Base-by-base conservation (phyloP, 2,888 invertebrate genomes). In the Horisme vitalbata region DNA sequence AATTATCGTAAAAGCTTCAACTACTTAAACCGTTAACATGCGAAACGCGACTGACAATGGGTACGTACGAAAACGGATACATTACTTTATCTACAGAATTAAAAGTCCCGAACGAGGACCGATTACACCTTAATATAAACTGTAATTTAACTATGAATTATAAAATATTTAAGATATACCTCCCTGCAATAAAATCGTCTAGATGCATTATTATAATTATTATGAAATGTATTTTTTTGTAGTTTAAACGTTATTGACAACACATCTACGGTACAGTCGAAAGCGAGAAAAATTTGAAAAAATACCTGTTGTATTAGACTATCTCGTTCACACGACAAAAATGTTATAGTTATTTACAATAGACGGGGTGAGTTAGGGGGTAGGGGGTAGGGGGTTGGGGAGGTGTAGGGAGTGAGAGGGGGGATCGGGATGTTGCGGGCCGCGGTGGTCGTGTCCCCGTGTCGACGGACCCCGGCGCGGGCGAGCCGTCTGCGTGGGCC, bases 221-320 rank as follows among this genome's bases (percentile, higher is more conserved):
- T 83, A 87, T 81, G 86, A 84, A 85, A 85, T 84, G 83, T 85
- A 78, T 81, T 82, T 83, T 80, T 85, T 79, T 80, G 78, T 80
- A 83, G 81, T 83, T 86, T 88, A 81, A 75, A 79, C 57, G 75
- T 82, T 83, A 84, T 81, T 85, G 88, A 87, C 83, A 89, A 89
- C 88, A 89, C 87, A 86, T 87, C 89, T 89, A 89, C 88, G 79
- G 84, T 89, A 89, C 85, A 88, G 87, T 86, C 76, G 86, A 89
- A 84, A 88, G 89, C 88, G 89, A 89, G 88, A 88, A 84, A 83
- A 82, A 74, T 83, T 88, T 87, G 85, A 88, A 88, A 88, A 88
- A 86, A 88, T 87, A 88, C 88, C 84, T 83, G 88, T 87, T 88
- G 79, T 87, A 82, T 80, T 84, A 84, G 70, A 84, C 85, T 88